Base-by-base conservation (phyloP, 2,888 invertebrate species). In the Ennomos erosarius region DNA sequence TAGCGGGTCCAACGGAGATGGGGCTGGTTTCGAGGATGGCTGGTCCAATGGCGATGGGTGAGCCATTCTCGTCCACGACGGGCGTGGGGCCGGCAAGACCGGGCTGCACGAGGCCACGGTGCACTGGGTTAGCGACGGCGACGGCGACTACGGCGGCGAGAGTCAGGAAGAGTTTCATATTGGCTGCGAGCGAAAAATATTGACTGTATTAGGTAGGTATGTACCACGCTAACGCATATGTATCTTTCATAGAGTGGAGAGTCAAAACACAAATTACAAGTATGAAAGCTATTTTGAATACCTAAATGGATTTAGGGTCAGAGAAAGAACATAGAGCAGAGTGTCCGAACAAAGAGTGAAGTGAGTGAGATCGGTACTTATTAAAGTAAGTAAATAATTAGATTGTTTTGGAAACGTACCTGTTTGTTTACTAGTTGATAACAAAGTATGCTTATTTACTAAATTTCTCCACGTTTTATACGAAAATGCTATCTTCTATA, bases 81-180 rank as follows among this genome's bases (percentile, higher is more conserved):
- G 63, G 66, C 4, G 66, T 64, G 39, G 70, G 62, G 34, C 65
- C 67, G 39, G 69, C 60, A 33, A 64, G 56, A 11, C 61, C 68
- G 12, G 69, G 66, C 13, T 45, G n/a, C 5, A 70, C 57, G 9
- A 69, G 64, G 38, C 36, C 59, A 50, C 65, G 63, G 16, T 65
- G 69, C 16, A 45, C 49, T 46, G 64, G 66, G 56, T 54, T 53
- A 47, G 67, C 67, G 47, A 61, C 39, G 49, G 67, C 68, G 10
- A 65, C 64, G 39, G 71, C 65, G 42, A 62, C 65, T 12, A 67
- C 46, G 50, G 66, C 65, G 39, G 66, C 71, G 60, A 71, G 56
- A 45, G 69, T 59, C 33, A 26, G 26, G 26, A 26, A 26, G 3
- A 70, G 60, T 45, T 67, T 58, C 55, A 64, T 61, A 43, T 13